Base-by-base conservation (phyloP, 92 coral and sea anemone species). In the Bergia puertoricense region DNA sequence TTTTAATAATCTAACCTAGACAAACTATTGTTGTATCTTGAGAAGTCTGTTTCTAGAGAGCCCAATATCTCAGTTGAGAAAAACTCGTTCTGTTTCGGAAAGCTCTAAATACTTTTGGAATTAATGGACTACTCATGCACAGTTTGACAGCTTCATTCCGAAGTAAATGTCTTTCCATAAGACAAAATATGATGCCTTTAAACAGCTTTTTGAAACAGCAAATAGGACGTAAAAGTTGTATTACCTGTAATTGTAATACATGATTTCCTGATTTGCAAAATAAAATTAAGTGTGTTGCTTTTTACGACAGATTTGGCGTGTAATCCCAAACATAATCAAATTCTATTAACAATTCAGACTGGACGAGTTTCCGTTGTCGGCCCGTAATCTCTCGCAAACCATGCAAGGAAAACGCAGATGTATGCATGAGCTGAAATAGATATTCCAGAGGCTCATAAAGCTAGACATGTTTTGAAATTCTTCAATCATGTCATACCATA, bases 381-480 rank as follows among this genome's bases (percentile, higher is more conserved):
- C 7, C 65, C 20, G 65, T 68, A 84, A 84, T 84, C 87, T 84
- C 66, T 71, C 10, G 74, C 81, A 77, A 89, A 74, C 57, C 71
- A 39, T 62, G 69, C 69, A 51, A 80, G 74, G 81, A 57, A 65
- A 85, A 18, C 81, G 39, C 93, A 91, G 87, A 81, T 91, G 93
- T 85, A 85, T 54, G 10, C 56, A 48, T 69, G 86, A 22, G 89
- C 18, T 89, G 93, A 91, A 89, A 91, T 85, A 85, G 93, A 91
- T 91, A 89, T 80, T 54, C 82, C 93, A 91, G 93, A 85, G 45
- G 40, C 77, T 69, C 74, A 4, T 30, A 76, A 74, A 76, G 22
- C 80, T 76, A 76, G 79, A 69, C 87, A 72, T 69, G 66, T 83
- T 81, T 83, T 71, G 41, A 83, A 68, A 30, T 67, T 83, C 36